Evolutionary conservation across 2,113 vertebrate genomes (phyloP).

Genomic region (Hemibates koningsi): DNA sequence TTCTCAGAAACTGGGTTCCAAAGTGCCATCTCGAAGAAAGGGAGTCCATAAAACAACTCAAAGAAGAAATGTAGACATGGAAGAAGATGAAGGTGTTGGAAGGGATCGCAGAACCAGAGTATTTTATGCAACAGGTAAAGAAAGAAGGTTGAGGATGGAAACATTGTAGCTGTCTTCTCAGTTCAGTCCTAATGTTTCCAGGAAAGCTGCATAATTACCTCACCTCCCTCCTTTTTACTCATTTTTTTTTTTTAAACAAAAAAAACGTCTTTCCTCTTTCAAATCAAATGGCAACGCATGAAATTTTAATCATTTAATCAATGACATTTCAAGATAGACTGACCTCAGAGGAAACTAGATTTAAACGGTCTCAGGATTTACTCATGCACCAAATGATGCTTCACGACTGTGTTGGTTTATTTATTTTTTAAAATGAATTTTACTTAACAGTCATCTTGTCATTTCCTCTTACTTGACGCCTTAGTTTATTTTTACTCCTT

Average conservation of each 20-base stretch:
- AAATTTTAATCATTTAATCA: not conserved
- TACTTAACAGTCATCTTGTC: not conserved
- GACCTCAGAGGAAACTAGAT: not conserved
- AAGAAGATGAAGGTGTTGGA: conserved; percentile 54
- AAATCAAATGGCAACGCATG: not conserved
- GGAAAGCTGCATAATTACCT: not conserved
- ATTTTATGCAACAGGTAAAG: conserved; percentile 68
- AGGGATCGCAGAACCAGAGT: conserved; percentile 71
- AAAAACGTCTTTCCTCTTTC: not conserved
- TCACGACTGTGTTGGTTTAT: not conserved
- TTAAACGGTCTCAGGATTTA: not conserved
- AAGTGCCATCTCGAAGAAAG: conserved; percentile 42
- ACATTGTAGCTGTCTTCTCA: not conserved
- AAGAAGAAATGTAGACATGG: conserved; percentile 30
- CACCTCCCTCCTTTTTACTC: not conserved
- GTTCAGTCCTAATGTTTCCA: not conserved
- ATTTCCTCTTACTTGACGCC: not conserved
- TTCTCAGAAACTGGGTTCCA: conserved; percentile 53
- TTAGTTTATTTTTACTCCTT: not conserved
- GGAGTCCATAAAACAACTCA: conserved; percentile 59
- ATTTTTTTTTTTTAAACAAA: not conserved
- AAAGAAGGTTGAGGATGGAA: not conserved
- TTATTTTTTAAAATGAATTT: not conserved
- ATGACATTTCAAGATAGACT: not conserved
- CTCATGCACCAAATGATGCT: not conserved